Conservation (phyloP, 2,888 invertebrate genomes). For the Hydrotaea cyrtoneurina region DNA sequence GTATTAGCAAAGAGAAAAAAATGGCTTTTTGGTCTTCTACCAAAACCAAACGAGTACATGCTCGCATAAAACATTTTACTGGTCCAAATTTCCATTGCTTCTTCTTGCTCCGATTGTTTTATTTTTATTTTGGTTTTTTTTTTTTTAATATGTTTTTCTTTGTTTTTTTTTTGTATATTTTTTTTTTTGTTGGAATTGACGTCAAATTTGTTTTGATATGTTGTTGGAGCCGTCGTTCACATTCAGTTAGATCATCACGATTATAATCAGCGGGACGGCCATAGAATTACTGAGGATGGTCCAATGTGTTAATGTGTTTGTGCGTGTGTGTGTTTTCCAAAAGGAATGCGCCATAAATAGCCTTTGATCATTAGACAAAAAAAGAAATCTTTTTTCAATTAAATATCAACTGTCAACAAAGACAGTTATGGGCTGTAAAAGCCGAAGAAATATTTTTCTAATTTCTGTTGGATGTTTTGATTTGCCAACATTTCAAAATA, state of each 20-base stretch:
- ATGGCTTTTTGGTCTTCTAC: too few species aligned
- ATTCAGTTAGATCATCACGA: constrained; percentile 28
- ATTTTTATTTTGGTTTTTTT: too few species aligned
- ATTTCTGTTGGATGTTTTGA: not conserved
- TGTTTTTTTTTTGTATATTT: not conserved
- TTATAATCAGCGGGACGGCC: not conserved
- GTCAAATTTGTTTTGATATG: constrained; percentile 40
- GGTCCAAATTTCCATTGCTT: not conserved
- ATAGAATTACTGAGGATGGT: too few species aligned
- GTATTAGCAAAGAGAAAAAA: constrained; percentile 39
- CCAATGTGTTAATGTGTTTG: too few species aligned
- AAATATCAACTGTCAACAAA: constrained; percentile 7
- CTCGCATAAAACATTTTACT: too few species aligned
- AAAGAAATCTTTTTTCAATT: not conserved
- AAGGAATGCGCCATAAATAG: not conserved
- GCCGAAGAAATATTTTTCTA: not conserved
- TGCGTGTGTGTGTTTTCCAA: too few species aligned
- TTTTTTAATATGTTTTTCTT: too few species aligned
- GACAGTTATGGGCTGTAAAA: constrained; percentile 18
- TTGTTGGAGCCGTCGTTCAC: not conserved
- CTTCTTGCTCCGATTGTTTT: not conserved
- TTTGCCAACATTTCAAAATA: not conserved
- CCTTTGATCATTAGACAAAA: not conserved
- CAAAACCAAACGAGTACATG: too few species aligned
- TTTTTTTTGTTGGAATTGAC: constrained; percentile 56